Base-by-base conservation (phyloP, 2,797 vertebrate species). In the Bradypus variegatus region DNA sequence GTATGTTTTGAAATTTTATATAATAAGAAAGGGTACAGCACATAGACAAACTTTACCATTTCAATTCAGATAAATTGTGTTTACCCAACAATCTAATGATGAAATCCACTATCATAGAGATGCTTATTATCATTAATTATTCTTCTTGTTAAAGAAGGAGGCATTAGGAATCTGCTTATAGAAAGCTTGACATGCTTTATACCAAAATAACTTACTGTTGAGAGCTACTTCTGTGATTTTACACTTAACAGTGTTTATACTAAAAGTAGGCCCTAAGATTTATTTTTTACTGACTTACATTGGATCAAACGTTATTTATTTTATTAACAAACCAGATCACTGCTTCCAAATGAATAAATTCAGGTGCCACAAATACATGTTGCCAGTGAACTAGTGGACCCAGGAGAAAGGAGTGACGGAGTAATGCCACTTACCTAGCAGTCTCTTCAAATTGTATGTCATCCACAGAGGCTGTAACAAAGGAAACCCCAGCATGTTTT, bases 391-490 rank as follows among this genome's bases (percentile, higher is more conserved):
- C 29, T 23, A 0, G 11, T 8, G 75, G 27, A 70, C 33, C 18
- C 67, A 64, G 69, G 27, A 65, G 76, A 76, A 81, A 79, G 50
- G 21, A 16, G 1, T 6, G 33, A 33, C 4, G 60, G 13, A 58
- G n/a, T 13, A 14, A 19, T 6, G 23, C 2, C 55, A 75, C 91
- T 89, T 97, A 98, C 98, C 97, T 98, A 50, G 97, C 97, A 73
- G 96, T 97, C 90, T 98, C 97, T 88, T 98, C 97, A 96, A 98
- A 98, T 67, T 97, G 97, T 62, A 98, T 97, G 94, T 98, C 97
- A 92, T 98, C 98, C 97, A 98, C 95, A 27, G 98, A 98, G 3
- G 95, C 97, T 4, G 97, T 98, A 58, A 98, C 97, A 9, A 98
- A 98, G 94, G 98, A 97, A 88, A 98, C 79, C 13, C 97, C 98